Evolutionary conservation across 2,888 invertebrate genomes (phyloP), one percentile per base, ranked within the genome.

Genomic region (Synergus gifuensis): DNA sequence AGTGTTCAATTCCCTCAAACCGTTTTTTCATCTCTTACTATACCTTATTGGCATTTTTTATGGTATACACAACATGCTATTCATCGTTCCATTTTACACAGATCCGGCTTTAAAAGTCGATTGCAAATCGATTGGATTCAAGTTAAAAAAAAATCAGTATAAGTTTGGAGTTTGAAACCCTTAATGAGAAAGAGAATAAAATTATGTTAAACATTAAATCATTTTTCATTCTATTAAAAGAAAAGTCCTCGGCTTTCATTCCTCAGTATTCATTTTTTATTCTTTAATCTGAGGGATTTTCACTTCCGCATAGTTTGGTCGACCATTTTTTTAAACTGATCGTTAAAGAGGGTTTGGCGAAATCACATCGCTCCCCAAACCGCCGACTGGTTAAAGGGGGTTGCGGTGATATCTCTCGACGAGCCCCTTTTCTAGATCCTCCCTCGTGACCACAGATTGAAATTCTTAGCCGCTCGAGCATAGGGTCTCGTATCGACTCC

Each of bases 361-460:
- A 89, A 90, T 89, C 89, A 88, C 87, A 86, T 86, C 86, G 86
- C 87, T 86, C 87, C 86, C 88, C 82, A 84, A 83, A 85, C 83
- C 86, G 84, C 85, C 85, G 85, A 82, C 78, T 83, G 82, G 82
- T 82, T 83, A 83, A 83, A 81, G 84, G 82, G 85, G 83, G 83
- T 76, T 78, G 85, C 84, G 85, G 84, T 87, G 85, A 87, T 88
- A 81, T 87, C 85, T 85, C 83, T 84, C 79, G 78, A 81, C 84
- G 82, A 84, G 85, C 85, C 86, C 87, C 86, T 86, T 87, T 84
- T 82, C 82, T 83, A 83, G 81, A 79, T 80, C 81, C 84, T 84
- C 87, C 86, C 88, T 89, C 85, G 88, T 89, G 89, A 90, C 91
- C 92, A 88, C 92, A 91, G 90, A 92, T 92, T 92, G 92, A 92